phyloP scores from a whole-genome alignment of 2,888 invertebrate genomes.

The Zaprionus obscuricornis region DNA sequence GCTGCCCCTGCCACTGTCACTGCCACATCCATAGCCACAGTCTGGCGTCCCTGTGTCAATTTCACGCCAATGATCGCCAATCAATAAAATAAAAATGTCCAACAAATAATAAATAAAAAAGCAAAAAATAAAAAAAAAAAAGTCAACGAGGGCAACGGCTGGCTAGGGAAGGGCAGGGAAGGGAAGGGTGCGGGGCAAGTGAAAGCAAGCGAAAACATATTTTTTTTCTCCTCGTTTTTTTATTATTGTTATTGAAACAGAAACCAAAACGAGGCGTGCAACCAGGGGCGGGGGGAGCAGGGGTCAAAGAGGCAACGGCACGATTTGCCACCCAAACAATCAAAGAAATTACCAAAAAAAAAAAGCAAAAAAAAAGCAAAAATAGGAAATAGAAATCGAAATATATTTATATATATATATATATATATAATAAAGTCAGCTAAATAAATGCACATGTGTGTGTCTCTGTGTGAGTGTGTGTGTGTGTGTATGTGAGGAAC shows the following conservation, averaged over 20 bases:
- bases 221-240: too few relatives aligned
- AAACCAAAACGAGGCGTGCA: conserved; percentile 40
- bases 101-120: conserved; percentile 16
- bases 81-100: conserved; percentile 63
- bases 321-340: conserved; percentile 70
- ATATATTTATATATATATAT: conserved; percentile 23
- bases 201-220: conserved; percentile 52
- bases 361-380: too few relatives aligned
- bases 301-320: too few relatives aligned
- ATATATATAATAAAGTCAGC: conserved; percentile 50
- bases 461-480: conserved; percentile 18
- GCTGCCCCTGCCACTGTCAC: background rate
- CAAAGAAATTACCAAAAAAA: conserved; percentile 59
- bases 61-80: conserved; percentile 70
- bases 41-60: conserved; percentile 41
- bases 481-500: conserved; percentile 28
- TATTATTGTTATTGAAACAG: conserved; percentile 53
- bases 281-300: conserved; percentile 12
- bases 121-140: conserved; percentile 15
- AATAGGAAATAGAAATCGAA: too few relatives aligned
- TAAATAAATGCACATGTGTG: conserved; percentile 45
- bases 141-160: conserved; percentile 43
- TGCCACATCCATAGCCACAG: conserved; percentile 1
- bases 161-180: background rate
- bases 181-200: background rate